A percentile compares a stretch with the other conserved stretches of the same genome.
phyloP scores from a whole-genome alignment of 1,140 invertebrate genomes.

The Zaprionus africanus region DNA sequence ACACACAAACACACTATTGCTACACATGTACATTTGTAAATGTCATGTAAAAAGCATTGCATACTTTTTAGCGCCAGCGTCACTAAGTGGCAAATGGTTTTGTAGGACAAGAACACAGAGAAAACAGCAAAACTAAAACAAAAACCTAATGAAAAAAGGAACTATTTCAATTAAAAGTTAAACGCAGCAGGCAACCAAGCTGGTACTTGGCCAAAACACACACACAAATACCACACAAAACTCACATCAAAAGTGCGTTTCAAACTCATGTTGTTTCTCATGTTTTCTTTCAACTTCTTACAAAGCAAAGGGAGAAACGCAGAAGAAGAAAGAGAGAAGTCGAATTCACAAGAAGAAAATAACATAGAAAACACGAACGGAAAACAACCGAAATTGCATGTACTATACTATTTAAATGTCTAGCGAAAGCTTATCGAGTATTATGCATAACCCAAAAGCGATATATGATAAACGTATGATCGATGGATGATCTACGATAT shows the following conservation, averaged over 20 bases:
- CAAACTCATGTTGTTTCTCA: slow-evolving; percentile 2
- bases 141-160: neutral
- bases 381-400: slow-evolving; percentile 28
- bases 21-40: slow-evolving; percentile 5
- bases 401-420: slow-evolving; percentile 22
- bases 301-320: slow-evolving; percentile 15
- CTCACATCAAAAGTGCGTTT: slow-evolving; percentile 13
- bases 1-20: neutral
- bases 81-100: slow-evolving; percentile 19
- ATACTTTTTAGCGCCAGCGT: slow-evolving; percentile 40
- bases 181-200: slow-evolving; percentile 54
- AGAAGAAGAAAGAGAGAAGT: neutral
- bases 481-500: neutral
- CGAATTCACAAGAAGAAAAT: neutral
- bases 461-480: neutral
- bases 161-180: slow-evolving; percentile 29
- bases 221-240: slow-evolving; percentile 22
- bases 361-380: slow-evolving; percentile 7
- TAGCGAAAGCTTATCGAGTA: slow-evolving; percentile 22
- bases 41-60: slow-evolving; percentile 36
- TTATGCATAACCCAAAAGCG: neutral
- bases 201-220: slow-evolving; percentile 59
- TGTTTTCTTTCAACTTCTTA: slow-evolving; percentile 1
- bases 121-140: slow-evolving; percentile 5
- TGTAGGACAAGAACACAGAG: neutral